Base-by-base conservation (phyloP, 2,888 invertebrate species). In the Apamea monoglypha region DNA sequence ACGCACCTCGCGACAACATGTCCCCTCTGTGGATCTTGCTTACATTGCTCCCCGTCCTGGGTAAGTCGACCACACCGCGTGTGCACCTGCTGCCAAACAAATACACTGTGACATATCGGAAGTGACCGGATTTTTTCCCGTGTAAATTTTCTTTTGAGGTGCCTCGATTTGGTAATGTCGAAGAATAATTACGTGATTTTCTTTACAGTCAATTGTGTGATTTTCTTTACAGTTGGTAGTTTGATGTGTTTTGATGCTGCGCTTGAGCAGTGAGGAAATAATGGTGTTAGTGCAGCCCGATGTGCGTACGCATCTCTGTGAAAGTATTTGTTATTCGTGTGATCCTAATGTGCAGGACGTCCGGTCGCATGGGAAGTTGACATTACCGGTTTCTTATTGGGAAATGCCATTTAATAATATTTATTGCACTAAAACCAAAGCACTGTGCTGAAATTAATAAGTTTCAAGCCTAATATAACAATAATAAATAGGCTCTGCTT, bases 1-100 rank as follows among this genome's bases (percentile, higher is more conserved):
- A 92, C 95, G 92, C 92, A 92, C 93, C 92, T 92, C 94, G 96
- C 96, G 96, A 93, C 94, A 94, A 94, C 96, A 97, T 97, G 96
- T 95, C 94, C 95, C 94, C 94, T 92, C 91, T 96, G 94, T 97
- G 96, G 96, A 93, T 96, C 92, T 94, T 96, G 91, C 93, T 97
- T 84, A 93, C 95, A 90, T 94, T 96, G 93, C 96, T 97, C 95
- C 96, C 96, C 92, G 91, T 96, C 83, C 93, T 97, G 94, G 96
- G 96, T 97, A 96, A 96, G 96, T 96, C 84, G 83, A 86, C 83
- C 77, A 68, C 74, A 78, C 63, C 85, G 83, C 87, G 78, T 82
- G 90, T 87, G 88, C 87, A 85, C 85, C 89, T 88, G 85, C 82
- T 84, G 74, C 84, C 84, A 82, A 86, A 84, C 14, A 71, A 71